Evolutionary conservation across 2,888 invertebrate genomes (phyloP).

Genomic region (Andrena trimmerana): DNA sequence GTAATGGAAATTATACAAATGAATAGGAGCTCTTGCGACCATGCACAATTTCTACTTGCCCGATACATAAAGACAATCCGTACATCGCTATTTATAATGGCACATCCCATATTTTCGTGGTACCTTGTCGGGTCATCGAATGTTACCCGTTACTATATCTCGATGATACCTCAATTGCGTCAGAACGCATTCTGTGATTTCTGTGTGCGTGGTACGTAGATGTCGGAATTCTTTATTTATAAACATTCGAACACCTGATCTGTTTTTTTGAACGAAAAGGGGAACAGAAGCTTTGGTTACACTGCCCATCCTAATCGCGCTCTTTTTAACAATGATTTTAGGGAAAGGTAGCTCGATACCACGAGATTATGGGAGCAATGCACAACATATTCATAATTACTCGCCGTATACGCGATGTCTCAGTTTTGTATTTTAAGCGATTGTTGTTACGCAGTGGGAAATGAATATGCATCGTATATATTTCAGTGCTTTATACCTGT

Average conservation of each 20-base stretch:
- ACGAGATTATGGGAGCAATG: not conserved
- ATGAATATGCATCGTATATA: no score
- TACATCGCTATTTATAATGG: no score
- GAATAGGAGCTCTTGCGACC: no score
- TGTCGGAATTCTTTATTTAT: not conserved
- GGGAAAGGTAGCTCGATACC: not conserved
- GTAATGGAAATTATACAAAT: constrained; percentile 6
- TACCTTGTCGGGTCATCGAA: constrained; percentile 64
- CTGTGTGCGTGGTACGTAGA: no score
- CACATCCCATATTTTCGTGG: constrained; percentile 46
- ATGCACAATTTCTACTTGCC: not conserved
- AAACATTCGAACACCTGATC: not conserved
- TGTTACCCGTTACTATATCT: constrained; percentile 51
- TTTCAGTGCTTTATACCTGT: not conserved
- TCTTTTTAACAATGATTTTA: not conserved
- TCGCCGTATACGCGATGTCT: no score
- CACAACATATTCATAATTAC: not conserved
- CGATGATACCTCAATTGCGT: no score
- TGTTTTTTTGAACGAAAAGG: no score
- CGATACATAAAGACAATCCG: not conserved
- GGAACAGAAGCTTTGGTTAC: no score
- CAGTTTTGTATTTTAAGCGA: no score
- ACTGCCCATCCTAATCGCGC: no score
- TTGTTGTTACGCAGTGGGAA: no score
- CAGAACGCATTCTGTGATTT: not conserved